Evolutionary conservation across 1,140 invertebrate species (phyloP).

Genomic region (Chymomyza costata): DNA sequence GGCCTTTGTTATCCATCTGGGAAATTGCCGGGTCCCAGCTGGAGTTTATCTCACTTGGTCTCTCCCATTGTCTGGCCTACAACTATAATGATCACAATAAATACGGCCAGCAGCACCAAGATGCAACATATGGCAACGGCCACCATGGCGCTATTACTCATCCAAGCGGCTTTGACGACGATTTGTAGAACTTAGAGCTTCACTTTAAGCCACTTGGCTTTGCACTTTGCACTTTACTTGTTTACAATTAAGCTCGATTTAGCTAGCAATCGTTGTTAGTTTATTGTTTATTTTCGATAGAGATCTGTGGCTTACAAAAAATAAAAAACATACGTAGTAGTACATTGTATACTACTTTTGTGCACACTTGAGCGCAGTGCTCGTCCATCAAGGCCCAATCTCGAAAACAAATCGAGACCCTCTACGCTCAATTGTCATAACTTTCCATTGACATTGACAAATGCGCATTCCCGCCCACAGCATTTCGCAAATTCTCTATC

Average conservation of each 20-base stretch:
- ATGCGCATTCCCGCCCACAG: slow-evolving; percentile 14
- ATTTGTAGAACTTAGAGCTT: slow-evolving; percentile 3
- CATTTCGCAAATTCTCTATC: too few relatives aligned
- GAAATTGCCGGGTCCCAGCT: slow-evolving; percentile 75
- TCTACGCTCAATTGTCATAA: slow-evolving; percentile 62
- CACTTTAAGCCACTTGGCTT: slow-evolving; percentile 2
- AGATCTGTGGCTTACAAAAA: slow-evolving; percentile 3
- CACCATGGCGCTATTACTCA: slow-evolving; percentile 80
- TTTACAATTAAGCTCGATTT: too few relatives aligned
- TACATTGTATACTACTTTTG: slow-evolving; percentile 7
- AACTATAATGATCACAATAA: slow-evolving; percentile 86
- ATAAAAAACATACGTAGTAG: neutral
- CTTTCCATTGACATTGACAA: slow-evolving; percentile 43
- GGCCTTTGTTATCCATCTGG: slow-evolving; percentile 75
- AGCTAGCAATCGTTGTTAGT: neutral
- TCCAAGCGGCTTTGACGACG: slow-evolving; percentile 14
- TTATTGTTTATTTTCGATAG: slow-evolving; percentile 22
- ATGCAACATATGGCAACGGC: slow-evolving; percentile 87
- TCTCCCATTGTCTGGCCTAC: slow-evolving; percentile 83
- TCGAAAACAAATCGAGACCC: too few relatives aligned
- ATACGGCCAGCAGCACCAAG: slow-evolving; percentile 83
- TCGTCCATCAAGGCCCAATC: slow-evolving; percentile 26
- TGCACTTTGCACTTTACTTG: too few relatives aligned
- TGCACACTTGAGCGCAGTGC: slow-evolving; percentile 52
- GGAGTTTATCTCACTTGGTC: slow-evolving; percentile 77